Percentiles rank a stretch among this genome's conserved stretches.
These are phyloP conservation scores for Scortum barcoo DNA, from an alignment of 2,113 vertebrate species.

Conservation along the genomic window DNA sequence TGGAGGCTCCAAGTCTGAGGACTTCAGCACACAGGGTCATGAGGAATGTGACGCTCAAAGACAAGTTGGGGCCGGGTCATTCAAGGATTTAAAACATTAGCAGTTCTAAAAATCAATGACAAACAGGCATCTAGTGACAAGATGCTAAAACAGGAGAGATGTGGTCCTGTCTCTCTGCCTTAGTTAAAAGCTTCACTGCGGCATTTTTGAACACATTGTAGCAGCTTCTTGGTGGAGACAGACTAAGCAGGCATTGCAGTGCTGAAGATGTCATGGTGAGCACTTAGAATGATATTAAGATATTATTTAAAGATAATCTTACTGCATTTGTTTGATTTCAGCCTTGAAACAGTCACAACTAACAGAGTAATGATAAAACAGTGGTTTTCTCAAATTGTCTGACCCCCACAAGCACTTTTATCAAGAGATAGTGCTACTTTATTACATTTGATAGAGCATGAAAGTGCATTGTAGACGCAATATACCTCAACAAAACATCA, in stretches of 20 bases:
- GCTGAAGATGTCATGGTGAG: slow-evolving; percentile 2
- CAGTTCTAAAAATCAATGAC: slow-evolving; percentile 42
- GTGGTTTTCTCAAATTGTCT: not conserved
- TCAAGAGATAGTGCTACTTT: slow-evolving; percentile 17
- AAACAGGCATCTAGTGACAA: slow-evolving; percentile 18
- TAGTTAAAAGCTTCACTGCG: slow-evolving; percentile 38
- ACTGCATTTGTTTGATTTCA: not conserved
- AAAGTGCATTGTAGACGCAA: slow-evolving; percentile 14
- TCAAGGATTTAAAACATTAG: slow-evolving; percentile 32
- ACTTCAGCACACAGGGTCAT: not conserved
- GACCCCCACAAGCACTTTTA: slow-evolving; percentile 17
- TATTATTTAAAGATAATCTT: slow-evolving; percentile 17
- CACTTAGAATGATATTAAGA: not conserved
- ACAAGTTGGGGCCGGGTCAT: slow-evolving; percentile 13
- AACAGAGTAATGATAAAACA: slow-evolving; percentile 19
- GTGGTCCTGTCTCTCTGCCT: not conserved
- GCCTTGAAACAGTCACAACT: slow-evolving; percentile 23
- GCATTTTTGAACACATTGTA: not conserved
- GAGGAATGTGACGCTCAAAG: slow-evolving; percentile 31
- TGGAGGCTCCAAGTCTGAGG: slow-evolving; percentile 30
- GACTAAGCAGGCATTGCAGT: not conserved
- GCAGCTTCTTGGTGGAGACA: not conserved
- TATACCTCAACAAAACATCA: slow-evolving; percentile 25
- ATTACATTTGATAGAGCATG: slow-evolving; percentile 37
- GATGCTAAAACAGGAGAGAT: slow-evolving; percentile 14